These are phyloP conservation scores for Morpho helenor DNA, from an alignment of 2,888 invertebrate genomes.

Conservation along the genomic window DNA sequence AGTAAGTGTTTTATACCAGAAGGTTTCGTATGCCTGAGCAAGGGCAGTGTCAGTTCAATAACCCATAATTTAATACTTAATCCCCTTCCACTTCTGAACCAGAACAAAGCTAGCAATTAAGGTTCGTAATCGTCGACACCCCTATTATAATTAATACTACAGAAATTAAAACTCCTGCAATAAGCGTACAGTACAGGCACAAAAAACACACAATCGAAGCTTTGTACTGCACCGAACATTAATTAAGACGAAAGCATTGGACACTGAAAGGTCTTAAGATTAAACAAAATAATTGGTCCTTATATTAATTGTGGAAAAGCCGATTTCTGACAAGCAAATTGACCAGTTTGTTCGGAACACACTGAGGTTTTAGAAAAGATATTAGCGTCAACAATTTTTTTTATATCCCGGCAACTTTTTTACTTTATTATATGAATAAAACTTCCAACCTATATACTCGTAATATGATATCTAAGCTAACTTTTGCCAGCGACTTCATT, in stretches of 20 bases:
- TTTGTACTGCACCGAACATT: conserved; percentile 68
- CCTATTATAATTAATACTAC: conserved; percentile 63
- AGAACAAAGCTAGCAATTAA: conserved; percentile 65
- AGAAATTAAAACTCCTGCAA: conserved; percentile 64
- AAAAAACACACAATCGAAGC: conserved; percentile 66
- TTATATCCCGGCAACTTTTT: conserved; percentile 28
- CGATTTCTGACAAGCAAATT: conserved; percentile 31
- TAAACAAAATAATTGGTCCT: conserved; percentile 36
- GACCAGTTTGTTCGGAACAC: conserved; percentile 47
- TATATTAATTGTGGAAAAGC: conserved; percentile 28
- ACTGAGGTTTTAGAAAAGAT: conserved; percentile 47
- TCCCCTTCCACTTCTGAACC: conserved; percentile 45
- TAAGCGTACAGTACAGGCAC: conserved; percentile 48
- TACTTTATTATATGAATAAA: too few relatives aligned
- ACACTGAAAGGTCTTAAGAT: conserved; percentile 42
- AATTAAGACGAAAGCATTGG: conserved; percentile 62
- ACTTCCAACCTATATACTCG: too few relatives aligned
- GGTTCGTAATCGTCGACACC: conserved; percentile 59
- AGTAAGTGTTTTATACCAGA: too few relatives aligned
- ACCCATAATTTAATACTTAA: conserved; percentile 39
- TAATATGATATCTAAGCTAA: too few relatives aligned
- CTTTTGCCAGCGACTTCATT: too few relatives aligned
- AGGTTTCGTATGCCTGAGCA: background rate
- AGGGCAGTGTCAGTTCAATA: conserved; percentile 4
- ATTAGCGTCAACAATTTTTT: conserved; percentile 40